These are phyloP conservation scores for Neuroterus valhalla DNA, from an alignment of 1,140 invertebrate genomes.

Conservation along the genomic window DNA sequence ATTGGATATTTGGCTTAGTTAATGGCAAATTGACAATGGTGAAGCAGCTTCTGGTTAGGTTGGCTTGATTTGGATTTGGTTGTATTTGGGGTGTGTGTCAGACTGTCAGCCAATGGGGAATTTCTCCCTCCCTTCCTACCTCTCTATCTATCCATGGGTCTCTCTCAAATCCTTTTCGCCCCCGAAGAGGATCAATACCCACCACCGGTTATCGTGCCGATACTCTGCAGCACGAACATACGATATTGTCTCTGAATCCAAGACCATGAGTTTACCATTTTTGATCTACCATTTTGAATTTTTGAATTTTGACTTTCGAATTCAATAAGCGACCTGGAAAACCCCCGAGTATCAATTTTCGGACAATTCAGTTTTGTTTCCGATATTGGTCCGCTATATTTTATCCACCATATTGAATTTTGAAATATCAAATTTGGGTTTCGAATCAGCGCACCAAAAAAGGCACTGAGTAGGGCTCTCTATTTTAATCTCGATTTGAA, in stretches of 20 bases:
- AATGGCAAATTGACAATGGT: constrained; percentile 19
- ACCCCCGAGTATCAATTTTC: no score
- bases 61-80: constrained; percentile 52
- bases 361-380: no score
- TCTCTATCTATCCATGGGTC: constrained; percentile 45
- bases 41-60: constrained; percentile 37
- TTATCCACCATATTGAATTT: no score
- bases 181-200: constrained; percentile 51
- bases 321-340: no score
- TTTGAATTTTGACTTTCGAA: no score
- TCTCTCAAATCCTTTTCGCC: constrained; percentile 50
- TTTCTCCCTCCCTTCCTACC: constrained; percentile 39
- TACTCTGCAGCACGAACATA: constrained; percentile 49
- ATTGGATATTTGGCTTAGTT: constrained; percentile 16
- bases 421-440: no score
- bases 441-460: no score
- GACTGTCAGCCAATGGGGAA: constrained; percentile 39
- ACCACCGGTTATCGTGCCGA: constrained; percentile 46
- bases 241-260: constrained; percentile 38
- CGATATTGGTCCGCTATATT: no score
- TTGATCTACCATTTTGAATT: no score
- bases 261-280: no score
- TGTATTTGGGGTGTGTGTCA: constrained; percentile 38
- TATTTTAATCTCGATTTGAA: no score
- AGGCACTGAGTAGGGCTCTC: no score